Percentiles rank a stretch among this genome's conserved stretches.
phyloP scores from a whole-genome alignment of 2,797 vertebrate species.

The Parambassis ranga region DNA sequence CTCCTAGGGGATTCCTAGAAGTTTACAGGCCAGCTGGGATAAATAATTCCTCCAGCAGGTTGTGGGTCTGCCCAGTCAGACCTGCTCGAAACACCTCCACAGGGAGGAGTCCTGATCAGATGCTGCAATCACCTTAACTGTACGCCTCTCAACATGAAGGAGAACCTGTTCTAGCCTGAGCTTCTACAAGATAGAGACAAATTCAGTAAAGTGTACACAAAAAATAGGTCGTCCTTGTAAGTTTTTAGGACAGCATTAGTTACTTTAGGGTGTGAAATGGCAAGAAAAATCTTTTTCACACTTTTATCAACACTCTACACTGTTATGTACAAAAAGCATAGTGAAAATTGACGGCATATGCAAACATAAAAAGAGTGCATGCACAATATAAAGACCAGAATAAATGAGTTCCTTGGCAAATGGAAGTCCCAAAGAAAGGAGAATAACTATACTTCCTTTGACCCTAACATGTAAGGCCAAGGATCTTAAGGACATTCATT shows the following conservation, averaged over 20 bases:
- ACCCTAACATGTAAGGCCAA: too few species aligned
- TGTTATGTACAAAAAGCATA: too few species aligned
- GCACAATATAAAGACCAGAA: too few species aligned
- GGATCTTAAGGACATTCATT: too few species aligned
- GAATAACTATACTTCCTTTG: too few species aligned
- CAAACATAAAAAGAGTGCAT: too few species aligned
- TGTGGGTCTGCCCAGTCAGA: slow-evolving; percentile 10
- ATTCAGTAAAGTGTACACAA: background rate
- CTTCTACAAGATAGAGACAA: background rate
- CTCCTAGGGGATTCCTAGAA: background rate
- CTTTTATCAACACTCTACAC: too few species aligned
- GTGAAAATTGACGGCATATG: too few species aligned
- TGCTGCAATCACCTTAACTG: background rate
- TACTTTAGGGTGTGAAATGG: too few species aligned
- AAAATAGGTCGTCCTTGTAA: background rate
- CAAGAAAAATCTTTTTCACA: too few species aligned
- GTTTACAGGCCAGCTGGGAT: slow-evolving; percentile 16
- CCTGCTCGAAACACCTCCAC: slow-evolving; percentile 4
- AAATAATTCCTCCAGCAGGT: slow-evolving; percentile 14
- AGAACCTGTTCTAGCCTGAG: background rate
- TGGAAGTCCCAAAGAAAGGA: too few species aligned
- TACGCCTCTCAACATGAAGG: background rate
- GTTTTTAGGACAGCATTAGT: background rate
- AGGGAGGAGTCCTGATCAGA: slow-evolving; percentile 5
- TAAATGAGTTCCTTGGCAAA: too few species aligned